phyloP scores from a whole-genome alignment of 2,888 invertebrate genomes.

The Limnephilus marmoratus region DNA sequence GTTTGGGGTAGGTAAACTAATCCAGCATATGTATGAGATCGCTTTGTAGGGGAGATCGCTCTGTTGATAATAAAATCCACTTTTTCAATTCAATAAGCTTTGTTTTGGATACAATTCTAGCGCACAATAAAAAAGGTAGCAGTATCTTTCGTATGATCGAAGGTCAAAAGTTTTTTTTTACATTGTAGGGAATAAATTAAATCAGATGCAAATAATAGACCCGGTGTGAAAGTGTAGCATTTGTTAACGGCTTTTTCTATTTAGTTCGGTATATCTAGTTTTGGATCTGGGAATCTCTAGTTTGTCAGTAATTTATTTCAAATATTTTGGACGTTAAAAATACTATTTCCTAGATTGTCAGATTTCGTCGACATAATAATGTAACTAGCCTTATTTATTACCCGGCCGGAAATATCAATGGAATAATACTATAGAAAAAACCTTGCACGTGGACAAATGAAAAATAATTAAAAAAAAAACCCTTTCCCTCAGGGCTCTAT shows the following conservation, averaged over 20 bases:
- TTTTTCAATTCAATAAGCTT: conserved; percentile 41
- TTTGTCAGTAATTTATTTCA: not conserved
- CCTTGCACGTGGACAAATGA: too few species aligned
- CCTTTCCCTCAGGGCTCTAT: too few species aligned
- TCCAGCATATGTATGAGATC: not conserved
- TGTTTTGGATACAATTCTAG: conserved; percentile 39
- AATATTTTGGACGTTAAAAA: not conserved
- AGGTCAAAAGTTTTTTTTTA: not conserved
- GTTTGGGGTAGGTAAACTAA: conserved; percentile 18
- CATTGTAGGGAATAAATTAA: not conserved
- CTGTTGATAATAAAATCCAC: conserved; percentile 29
- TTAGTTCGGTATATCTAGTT: not conserved
- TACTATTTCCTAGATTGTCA: not conserved
- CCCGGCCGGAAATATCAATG: not conserved
- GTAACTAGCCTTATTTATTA: not conserved
- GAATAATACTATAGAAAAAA: too few species aligned
- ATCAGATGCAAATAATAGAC: conserved; percentile 29
- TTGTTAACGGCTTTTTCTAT: not conserved
- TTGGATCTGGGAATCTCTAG: not conserved
- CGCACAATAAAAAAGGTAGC: conserved; percentile 1
- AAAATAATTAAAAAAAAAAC: too few species aligned
- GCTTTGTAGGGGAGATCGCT: conserved; percentile 4
- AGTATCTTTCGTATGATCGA: not conserved
- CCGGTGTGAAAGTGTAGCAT: not conserved
- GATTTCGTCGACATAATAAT: not conserved